Evolutionary conservation across 2,797 vertebrate species (phyloP).

Genomic region (Lepus oiostolus): DNA sequence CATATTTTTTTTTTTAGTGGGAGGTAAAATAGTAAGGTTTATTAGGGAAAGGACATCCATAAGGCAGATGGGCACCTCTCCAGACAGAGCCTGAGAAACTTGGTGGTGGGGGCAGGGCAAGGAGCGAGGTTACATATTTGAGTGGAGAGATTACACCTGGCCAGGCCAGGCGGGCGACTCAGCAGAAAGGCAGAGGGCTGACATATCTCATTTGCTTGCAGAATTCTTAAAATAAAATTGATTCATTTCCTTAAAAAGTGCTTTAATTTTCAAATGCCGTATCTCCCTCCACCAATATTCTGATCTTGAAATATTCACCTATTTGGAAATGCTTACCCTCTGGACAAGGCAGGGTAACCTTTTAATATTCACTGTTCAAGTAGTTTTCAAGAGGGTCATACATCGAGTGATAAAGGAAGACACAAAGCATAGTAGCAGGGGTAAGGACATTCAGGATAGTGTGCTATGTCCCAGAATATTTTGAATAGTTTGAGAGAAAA

Average conservation of each 20-base stretch:
- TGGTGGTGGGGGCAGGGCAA: too few relatives aligned
- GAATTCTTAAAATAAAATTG: constrained; percentile 49
- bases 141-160: too few relatives aligned
- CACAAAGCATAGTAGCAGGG: neutral
- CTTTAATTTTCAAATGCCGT: neutral
- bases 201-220: neutral
- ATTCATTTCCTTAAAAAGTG: constrained; percentile 29
- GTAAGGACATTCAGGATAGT: neutral
- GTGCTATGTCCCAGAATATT: neutral
- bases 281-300: neutral
- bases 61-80: too few relatives aligned
- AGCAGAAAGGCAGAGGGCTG: too few relatives aligned
- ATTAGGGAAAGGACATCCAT: too few relatives aligned
- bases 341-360: neutral
- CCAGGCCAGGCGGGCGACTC: too few relatives aligned
- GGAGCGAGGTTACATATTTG: too few relatives aligned
- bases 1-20: neutral
- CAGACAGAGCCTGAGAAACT: too few relatives aligned
- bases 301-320: constrained; percentile 25
- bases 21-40: too few relatives aligned
- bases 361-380: neutral
- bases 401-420: neutral
- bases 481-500: neutral
- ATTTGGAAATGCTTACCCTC: neutral
- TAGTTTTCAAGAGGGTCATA: neutral